phyloP scores from a whole-genome alignment of 2,797 vertebrate species.

The Sebastiscus albofasciatus region DNA sequence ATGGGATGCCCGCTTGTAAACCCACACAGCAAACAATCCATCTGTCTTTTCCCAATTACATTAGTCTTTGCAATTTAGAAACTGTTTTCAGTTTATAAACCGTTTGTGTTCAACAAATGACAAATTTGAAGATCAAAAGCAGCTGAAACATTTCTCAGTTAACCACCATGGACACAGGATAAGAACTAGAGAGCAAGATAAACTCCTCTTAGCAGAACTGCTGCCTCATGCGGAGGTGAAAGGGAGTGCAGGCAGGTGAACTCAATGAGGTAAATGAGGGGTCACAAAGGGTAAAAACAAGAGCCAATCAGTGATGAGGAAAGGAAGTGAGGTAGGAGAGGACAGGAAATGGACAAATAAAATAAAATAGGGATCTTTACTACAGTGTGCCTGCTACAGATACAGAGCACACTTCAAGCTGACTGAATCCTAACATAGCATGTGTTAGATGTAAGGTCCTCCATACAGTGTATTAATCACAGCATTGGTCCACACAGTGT shows the following conservation, averaged over 20 bases:
- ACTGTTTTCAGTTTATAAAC: background rate
- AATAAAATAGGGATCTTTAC: background rate
- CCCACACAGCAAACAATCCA: background rate
- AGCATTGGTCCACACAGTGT: background rate
- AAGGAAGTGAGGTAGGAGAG: background rate
- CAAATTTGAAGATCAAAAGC: background rate
- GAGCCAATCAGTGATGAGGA: background rate
- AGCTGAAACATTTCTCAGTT: background rate
- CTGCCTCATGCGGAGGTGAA: background rate
- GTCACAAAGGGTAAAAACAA: background rate
- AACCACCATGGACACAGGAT: background rate
- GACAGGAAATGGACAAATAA: background rate
- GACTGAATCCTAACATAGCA: background rate
- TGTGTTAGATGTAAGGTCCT: background rate
- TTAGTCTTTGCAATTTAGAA: background rate
- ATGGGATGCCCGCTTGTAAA: background rate
- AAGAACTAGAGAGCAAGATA: background rate
- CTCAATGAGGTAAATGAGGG: background rate
- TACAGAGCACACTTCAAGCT: background rate
- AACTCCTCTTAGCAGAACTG: background rate
- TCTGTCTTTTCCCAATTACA: conserved; percentile 12
- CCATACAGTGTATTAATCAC: background rate
- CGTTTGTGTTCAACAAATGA: background rate
- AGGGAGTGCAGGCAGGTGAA: background rate
- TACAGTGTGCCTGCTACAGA: background rate